Conservation (phyloP, 2,113 vertebrate genomes). For the Pheucticus melanocephalus region DNA sequence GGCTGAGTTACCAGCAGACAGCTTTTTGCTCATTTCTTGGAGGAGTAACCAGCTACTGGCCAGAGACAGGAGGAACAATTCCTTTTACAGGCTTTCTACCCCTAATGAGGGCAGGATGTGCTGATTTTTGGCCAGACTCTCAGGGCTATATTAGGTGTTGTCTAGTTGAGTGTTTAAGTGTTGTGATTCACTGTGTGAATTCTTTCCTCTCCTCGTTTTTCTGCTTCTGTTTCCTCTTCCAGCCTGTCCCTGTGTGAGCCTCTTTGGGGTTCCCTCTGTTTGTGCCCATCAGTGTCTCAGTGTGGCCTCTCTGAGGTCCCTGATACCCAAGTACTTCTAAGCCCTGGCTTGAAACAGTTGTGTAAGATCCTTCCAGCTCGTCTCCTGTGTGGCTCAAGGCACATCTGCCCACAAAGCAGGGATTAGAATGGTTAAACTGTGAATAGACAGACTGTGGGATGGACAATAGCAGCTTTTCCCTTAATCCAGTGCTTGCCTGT, state of each 20-base stretch:
- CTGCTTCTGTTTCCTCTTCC: neutral
- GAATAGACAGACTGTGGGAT: neutral
- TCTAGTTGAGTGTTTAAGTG: neutral
- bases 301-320: neutral
- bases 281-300: rapidly evolving
- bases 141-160: neutral
- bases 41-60: neutral
- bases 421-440: neutral
- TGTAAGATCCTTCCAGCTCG: neutral
- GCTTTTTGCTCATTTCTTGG: neutral
- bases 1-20: neutral
- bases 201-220: neutral
- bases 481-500: constrained; percentile 16
- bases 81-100: neutral
- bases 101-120: neutral
- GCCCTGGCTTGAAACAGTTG: neutral
- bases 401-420: neutral
- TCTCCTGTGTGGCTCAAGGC: neutral
- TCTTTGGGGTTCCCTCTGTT: neutral
- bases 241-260: neutral
- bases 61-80: neutral
- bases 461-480: neutral
- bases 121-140: neutral
- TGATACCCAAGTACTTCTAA: neutral
- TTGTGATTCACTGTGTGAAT: neutral